Evolutionary conservation across 2,113 vertebrate species (phyloP), one percentile per base, ranked within the genome.

Genomic region (Lepus timidus): DNA sequence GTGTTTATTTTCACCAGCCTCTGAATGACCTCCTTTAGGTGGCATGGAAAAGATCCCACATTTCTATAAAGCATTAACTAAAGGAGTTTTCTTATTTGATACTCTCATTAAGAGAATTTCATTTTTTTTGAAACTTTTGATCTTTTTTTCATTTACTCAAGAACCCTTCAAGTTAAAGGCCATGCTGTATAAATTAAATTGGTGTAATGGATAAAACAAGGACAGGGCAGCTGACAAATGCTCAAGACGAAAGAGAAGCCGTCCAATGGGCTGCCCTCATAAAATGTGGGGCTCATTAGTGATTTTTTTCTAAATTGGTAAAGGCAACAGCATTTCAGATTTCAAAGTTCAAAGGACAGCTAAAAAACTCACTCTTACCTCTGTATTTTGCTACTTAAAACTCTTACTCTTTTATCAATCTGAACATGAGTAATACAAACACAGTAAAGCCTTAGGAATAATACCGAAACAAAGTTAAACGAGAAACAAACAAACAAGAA

Each of bases 1-100:
- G 94, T 95, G 97, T 96, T 98, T 97, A 97, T 94, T 93, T 95
- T 94, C 79, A 91, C 71, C 96, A 96, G 90, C 90, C 96, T 96
- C 87, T 91, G 91, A 83, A 71, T 96, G 97, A 97, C 94, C 96
- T 94, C 93, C 81, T 95, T 92, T 90, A 97, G 95, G 89, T 96
- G 93, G 70, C 85, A 95, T 70, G 92, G 95, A 95, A 97, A 97
- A 94, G 70, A 92, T 86, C 67, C 92, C 88, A 96, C 93, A 96
- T 89, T 61, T 51, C 90, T 95, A 92, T 91, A 83, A 80, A 96
- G 91, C 87, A 91, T 23, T 36, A 93, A 95, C 83, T 81, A 88
- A 96, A 96, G 84, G 74, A 83, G 19, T 94, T 93, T 85, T 91
- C 85, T 95, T 82, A 84, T 84, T 94, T 89, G 79, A 96, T 92